A percentile compares a stretch with the other conserved stretches of the same genome.
Evolutionary conservation across 2,797 vertebrate genomes (phyloP).

Genomic region (Eupleurogrammus muticus): DNA sequence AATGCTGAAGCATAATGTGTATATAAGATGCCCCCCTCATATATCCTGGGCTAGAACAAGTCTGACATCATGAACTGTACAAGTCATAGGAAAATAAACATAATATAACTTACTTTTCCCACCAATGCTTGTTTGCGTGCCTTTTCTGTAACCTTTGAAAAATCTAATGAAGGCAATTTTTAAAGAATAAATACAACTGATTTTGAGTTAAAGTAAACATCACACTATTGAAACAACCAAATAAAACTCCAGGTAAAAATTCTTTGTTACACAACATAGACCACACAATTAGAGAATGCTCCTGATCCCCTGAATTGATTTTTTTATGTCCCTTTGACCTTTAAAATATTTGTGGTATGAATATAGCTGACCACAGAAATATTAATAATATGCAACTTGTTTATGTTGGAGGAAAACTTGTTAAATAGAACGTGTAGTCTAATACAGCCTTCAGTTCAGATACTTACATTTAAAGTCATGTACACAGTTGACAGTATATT

Average conservation of each 20-base stretch:
- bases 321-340: neutral
- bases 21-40: no score
- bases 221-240: neutral
- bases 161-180: neutral
- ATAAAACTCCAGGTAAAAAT: neutral
- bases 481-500: neutral
- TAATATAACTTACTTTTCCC: neutral
- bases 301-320: neutral
- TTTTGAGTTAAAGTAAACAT: no score
- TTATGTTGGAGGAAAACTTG: neutral
- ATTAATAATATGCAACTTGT: neutral
- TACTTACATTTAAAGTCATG: neutral
- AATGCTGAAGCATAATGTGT: no score
- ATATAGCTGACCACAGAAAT: no score
- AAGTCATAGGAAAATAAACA: neutral
- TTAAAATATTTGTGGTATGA: neutral
- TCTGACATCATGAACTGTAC: neutral
- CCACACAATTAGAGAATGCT: neutral
- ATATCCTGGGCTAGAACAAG: no score
- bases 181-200: neutral
- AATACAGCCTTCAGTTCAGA: neutral
- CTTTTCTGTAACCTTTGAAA: conserved; percentile 3
- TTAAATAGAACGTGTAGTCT: neutral
- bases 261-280: neutral
- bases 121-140: neutral